phyloP scores from a whole-genome alignment of 2,888 invertebrate genomes.

The Cetonia aurata region DNA sequence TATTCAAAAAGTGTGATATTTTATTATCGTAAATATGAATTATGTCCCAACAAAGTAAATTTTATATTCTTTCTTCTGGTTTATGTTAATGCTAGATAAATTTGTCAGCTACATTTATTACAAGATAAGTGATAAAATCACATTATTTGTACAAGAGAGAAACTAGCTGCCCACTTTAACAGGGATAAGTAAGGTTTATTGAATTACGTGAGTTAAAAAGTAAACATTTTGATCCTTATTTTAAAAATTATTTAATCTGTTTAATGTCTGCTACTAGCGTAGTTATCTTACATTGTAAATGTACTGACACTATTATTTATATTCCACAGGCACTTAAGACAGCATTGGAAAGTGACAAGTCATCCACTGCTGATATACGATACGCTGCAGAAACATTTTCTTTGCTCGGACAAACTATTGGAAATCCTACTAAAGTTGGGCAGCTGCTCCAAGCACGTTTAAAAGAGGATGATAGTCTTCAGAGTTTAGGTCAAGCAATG shows the following conservation, averaged over 20 bases:
- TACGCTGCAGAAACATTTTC: slow-evolving; percentile 79
- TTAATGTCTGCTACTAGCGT: no score
- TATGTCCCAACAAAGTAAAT: no score
- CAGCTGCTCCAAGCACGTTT: slow-evolving; percentile 81
- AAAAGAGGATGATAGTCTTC: slow-evolving; percentile 84
- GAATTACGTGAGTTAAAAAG: neutral
- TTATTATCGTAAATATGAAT: no score
- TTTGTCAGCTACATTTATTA: no score
- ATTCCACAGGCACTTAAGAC: slow-evolving; percentile 67
- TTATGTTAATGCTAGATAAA: no score
- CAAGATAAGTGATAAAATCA: no score
- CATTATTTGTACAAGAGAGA: no score
- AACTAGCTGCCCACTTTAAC: no score
- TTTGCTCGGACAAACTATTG: slow-evolving; percentile 75
- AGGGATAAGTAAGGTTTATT: slow-evolving; percentile 1
- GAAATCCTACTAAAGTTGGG: slow-evolving; percentile 76
- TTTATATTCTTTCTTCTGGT: no score
- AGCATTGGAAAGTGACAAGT: slow-evolving; percentile 75
- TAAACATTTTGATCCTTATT: slow-evolving; percentile 17
- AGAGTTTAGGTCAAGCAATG: slow-evolving; percentile 86
- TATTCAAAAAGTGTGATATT: no score
- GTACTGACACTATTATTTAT: slow-evolving; percentile 4
- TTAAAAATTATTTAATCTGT: neutral
- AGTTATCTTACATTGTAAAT: neutral
- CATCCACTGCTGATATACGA: slow-evolving; percentile 78